Evolutionary conservation across 2,888 invertebrate species (phyloP).

Genomic region (Spodoptera exigua): DNA sequence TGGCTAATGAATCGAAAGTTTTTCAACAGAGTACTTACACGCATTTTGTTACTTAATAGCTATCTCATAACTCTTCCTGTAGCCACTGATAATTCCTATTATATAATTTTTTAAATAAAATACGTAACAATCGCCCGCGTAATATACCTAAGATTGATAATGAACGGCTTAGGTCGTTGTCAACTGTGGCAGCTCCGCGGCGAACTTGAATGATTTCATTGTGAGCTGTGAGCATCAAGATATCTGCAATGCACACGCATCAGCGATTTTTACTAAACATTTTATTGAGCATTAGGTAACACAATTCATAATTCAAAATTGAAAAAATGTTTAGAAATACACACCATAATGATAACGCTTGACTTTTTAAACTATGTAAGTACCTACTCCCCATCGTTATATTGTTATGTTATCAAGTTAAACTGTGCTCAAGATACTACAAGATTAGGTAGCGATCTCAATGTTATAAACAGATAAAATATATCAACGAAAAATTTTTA

Average conservation of each 20-base stretch:
- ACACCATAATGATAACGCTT: constrained; percentile 4
- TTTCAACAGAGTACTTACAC: constrained; percentile 20
- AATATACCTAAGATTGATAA: constrained; percentile 54
- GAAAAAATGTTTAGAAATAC: background rate
- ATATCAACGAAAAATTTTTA: too few relatives aligned
- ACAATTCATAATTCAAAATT: background rate
- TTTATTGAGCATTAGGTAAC: background rate
- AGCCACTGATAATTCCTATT: constrained; percentile 23
- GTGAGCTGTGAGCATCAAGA: constrained; percentile 53
- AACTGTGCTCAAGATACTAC: too few relatives aligned
- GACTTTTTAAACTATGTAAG: background rate
- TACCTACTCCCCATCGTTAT: too few relatives aligned
- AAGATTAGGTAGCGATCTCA: too few relatives aligned
- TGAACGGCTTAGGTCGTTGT: constrained; percentile 64
- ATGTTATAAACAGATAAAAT: too few relatives aligned
- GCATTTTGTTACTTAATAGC: constrained; percentile 29
- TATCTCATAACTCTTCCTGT: constrained; percentile 20
- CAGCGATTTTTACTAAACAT: constrained; percentile 51
- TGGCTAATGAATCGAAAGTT: constrained; percentile 25
- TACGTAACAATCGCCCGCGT: constrained; percentile 38
- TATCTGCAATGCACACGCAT: constrained; percentile 55
- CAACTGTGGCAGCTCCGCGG: constrained; percentile 55
- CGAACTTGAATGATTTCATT: constrained; percentile 73
- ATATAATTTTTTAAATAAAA: constrained; percentile 44
- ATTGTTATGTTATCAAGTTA: too few relatives aligned